Percentiles rank a stretch among this genome's conserved stretches.
phyloP scores from a whole-genome alignment of 2,888 invertebrate genomes.

The Boloria euphrosyne region DNA sequence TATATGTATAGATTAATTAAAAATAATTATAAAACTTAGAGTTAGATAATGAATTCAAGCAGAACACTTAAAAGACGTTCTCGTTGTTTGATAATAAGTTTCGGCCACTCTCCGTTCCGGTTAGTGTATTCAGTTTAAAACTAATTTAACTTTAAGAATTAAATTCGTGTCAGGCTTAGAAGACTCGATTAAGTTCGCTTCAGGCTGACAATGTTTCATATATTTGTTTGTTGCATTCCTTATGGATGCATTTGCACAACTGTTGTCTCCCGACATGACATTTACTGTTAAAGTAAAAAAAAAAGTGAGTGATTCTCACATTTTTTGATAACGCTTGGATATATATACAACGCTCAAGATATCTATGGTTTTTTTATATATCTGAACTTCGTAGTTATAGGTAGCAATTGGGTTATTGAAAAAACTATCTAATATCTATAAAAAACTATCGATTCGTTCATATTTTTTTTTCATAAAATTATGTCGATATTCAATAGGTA shows the following conservation, averaged over 20 bases:
- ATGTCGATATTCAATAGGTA: too few relatives aligned
- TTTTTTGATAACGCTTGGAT: too few relatives aligned
- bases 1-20: neutral
- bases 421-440: too few relatives aligned
- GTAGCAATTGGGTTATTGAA: too few relatives aligned
- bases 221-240: constrained; percentile 7
- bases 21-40: neutral
- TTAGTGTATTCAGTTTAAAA: constrained; percentile 37
- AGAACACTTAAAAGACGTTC: constrained; percentile 28
- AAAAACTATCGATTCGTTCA: too few relatives aligned
- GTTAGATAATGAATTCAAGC: constrained; percentile 24
- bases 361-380: too few relatives aligned
- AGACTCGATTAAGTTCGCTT: constrained; percentile 15
- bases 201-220: neutral
- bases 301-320: too few relatives aligned
- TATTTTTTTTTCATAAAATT: too few relatives aligned
- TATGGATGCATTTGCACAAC: neutral
- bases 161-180: constrained; percentile 34
- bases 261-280: too few relatives aligned
- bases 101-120: constrained; percentile 32
- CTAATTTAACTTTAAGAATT: constrained; percentile 43
- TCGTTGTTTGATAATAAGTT: constrained; percentile 32
- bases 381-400: too few relatives aligned
- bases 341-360: too few relatives aligned
- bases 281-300: too few relatives aligned